These are phyloP conservation scores for Paedocypris micromegethes DNA, from an alignment of 2,797 vertebrate genomes.

Conservation along the genomic window DNA sequence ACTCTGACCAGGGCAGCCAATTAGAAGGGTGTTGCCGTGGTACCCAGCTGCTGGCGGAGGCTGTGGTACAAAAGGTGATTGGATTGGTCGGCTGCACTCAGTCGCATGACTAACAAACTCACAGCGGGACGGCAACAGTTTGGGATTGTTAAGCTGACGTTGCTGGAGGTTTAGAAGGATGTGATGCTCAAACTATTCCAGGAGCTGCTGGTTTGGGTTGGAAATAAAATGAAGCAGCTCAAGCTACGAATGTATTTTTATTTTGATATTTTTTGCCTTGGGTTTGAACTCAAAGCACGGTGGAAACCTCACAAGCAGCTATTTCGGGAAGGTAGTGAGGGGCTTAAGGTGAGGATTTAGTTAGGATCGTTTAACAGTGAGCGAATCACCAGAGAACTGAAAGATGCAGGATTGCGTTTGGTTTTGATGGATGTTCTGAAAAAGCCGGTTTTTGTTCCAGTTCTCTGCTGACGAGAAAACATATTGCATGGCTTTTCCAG, in stretches of 20 bases:
- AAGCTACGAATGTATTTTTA: neutral
- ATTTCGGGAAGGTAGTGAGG: neutral
- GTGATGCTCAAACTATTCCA: neutral
- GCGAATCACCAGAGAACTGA: neutral
- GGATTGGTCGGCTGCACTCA: constrained; percentile 13
- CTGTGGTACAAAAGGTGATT: constrained; percentile 14
- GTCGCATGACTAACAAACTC: constrained; percentile 8
- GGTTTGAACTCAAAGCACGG: neutral
- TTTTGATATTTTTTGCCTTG: neutral
- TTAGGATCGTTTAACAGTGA: neutral
- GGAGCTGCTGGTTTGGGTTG: neutral
- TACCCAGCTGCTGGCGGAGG: constrained; percentile 25
- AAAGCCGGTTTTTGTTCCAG: neutral
- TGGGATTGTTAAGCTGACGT: constrained; percentile 3
- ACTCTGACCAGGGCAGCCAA: constrained; percentile 16
- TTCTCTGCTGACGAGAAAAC: neutral
- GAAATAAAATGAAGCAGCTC: constrained; percentile 6
- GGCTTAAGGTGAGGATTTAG: neutral
- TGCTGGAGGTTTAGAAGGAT: neutral
- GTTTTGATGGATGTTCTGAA: constrained; percentile 8
- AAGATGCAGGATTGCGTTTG: constrained; percentile 1
- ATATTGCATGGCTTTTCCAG: constrained; percentile 2
- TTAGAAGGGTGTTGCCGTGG: constrained; percentile 37
- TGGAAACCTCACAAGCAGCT: neutral
- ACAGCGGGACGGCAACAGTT: neutral